Base-by-base conservation (phyloP, 1,140 invertebrate genomes). In the Drosophila santomea region DNA sequence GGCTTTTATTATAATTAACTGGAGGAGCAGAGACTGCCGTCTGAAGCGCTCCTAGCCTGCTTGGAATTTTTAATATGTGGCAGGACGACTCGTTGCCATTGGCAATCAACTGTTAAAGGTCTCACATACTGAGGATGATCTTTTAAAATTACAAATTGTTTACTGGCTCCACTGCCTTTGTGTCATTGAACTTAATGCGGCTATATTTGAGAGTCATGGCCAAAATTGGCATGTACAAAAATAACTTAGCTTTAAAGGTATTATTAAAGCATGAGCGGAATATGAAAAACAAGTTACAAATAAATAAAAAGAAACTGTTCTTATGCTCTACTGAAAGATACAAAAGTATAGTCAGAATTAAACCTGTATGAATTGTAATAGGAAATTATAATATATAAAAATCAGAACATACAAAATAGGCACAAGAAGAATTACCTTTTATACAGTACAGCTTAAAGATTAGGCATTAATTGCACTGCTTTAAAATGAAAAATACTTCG, bases 1-100 rank as follows among this genome's bases (percentile, higher is more conserved):
- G 59, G 67, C 68, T 80, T 78, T 88, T 83, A 83, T 88, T 88
- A 88, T 86, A 86, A 86, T 88, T 86, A 83, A 89, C 79, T 86
- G 41, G 39, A 62, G 38, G 39, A 78, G 47, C 55, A 52, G 28
- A 28, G 20, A 45, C 14, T 32, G 17, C 47, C 32, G 35, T 67
- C 62, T 71, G 35, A 17, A 72, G 64, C 35, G 47, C 10, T 35
- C 52, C 66, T 41, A 25, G 6, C 7, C 44, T 17, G 32, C 12
- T 48, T 41, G 73, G 45, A 36, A 58, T 78, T 78, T 78, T 63
- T 76, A 76, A 76, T 76, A 76, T 76, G 54, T 57, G 39, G 15
- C 39, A 44, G 69, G 47, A 41, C 36, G 47, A 41, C 23, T 12
- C 59, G 54, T 74, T 74, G 69, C 59, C 73, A 74, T 39, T 54